Evolutionary conservation across 2,797 vertebrate genomes (phyloP), one percentile per base, ranked within the genome.

Genomic region (Danio albolineatus): DNA sequence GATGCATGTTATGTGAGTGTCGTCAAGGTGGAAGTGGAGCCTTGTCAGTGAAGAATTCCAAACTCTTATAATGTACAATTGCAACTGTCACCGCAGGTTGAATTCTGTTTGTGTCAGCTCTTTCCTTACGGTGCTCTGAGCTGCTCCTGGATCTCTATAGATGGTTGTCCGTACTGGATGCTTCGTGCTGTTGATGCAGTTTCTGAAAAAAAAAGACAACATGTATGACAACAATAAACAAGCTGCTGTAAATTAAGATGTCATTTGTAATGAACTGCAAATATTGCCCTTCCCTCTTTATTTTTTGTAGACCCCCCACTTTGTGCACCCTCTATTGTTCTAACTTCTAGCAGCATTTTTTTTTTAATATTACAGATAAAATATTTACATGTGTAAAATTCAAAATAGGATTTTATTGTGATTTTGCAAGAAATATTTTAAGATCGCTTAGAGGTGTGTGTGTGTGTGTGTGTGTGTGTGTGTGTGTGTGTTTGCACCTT

Each of bases 1-100:
- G 79, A 86, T 93, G 93, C 92, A 93, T 93, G 93, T 87, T 88
- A 83, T 88, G 82, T 88, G 80, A 78, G 85, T 91, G 88, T 85
- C 76, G 62, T 87, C 78, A 83, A 71, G 82, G 85, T 86, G 71
- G 80, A 89, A 84, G 69, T 83, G 82, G 72, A 80, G 82, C 76
- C 80, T 78, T 86, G 85, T 89, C 79, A 83, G 79, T 85, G 80
- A 87, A 85, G 78, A 86, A 84, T 84, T 79, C 72, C 82, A 78
- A 54, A 56, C 21, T 79, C 61, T 79, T 78, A 64, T 72, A 71
- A 65, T 80, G 79, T 79, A 73, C 48, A 79, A 82, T 69, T 82
- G 75, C 76, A 82, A 76, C 76, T 81, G 70, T 82, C 57, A 51
- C 54, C 43, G 66, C 57, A 41, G 76, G 17, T 66, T 72, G 46